phyloP scores from a whole-genome alignment of 2,797 vertebrate species.

The Danio albolineatus region DNA sequence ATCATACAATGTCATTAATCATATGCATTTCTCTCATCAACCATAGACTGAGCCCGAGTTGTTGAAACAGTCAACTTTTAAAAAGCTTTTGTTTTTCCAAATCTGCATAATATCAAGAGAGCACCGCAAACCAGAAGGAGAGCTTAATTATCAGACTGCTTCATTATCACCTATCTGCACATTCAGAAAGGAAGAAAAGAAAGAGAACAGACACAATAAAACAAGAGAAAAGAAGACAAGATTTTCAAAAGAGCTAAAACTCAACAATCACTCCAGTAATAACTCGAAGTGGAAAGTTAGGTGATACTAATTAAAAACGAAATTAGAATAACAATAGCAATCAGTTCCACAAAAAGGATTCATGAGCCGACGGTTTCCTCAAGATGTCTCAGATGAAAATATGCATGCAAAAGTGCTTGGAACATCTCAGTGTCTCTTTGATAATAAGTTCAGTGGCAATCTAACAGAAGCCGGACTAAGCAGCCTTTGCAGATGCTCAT shows the following conservation, averaged over 20 bases:
- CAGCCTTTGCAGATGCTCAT: background rate
- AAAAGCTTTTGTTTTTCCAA: conserved; percentile 17
- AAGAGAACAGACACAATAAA: conserved; percentile 49
- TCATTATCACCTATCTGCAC: conserved; percentile 59
- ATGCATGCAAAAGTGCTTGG: background rate
- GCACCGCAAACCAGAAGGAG: conserved; percentile 33
- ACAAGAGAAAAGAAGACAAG: conserved; percentile 59
- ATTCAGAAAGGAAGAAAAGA: conserved; percentile 51
- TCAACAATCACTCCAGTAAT: conserved; percentile 60
- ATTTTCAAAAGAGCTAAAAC: conserved; percentile 53
- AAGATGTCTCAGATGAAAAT: conserved; percentile 47
- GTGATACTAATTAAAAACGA: conserved; percentile 79
- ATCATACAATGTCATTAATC: background rate
- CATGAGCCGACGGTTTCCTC: conserved; percentile 53
- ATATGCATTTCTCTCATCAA: conserved; percentile 2
- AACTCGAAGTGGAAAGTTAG: conserved; percentile 68
- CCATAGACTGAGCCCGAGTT: background rate
- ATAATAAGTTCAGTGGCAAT: conserved; percentile 29
- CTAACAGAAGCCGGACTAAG: background rate
- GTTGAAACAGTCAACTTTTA: background rate
- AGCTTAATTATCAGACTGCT: conserved; percentile 61
- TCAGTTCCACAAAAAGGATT: conserved; percentile 71
- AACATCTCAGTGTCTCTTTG: background rate
- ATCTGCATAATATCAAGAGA: conserved; percentile 17
- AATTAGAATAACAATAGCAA: conserved; percentile 76